phyloP scores from a whole-genome alignment of 2,888 invertebrate genomes.

The Frankliniella fusca region DNA sequence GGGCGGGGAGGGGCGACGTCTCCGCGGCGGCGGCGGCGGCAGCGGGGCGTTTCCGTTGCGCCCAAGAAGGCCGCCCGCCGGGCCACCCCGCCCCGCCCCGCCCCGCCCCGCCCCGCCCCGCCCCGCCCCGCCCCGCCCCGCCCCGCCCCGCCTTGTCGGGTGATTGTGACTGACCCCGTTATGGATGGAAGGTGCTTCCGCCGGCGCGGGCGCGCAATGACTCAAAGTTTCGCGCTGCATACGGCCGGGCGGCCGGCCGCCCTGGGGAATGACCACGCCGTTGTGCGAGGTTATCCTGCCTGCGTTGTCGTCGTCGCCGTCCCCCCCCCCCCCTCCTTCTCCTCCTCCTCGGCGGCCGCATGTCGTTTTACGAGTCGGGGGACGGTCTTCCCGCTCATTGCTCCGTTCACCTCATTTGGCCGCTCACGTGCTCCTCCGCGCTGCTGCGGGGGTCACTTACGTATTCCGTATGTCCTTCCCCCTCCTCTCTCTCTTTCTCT shows the following conservation, averaged over 20 bases:
- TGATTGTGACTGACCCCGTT: slow-evolving; percentile 8
- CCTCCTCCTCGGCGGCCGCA: too few species aligned
- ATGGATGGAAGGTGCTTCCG: slow-evolving; percentile 24
- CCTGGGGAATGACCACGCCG: neutral
- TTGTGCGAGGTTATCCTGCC: too few species aligned
- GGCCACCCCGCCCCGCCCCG: too few species aligned
- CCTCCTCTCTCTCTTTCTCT: neutral
- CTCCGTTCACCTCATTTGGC: neutral
- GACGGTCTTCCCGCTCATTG: neutral
- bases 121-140: neutral
- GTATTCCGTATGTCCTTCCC: neutral
- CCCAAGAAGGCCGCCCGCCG: neutral
- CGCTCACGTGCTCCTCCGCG: neutral
- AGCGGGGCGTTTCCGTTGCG: slow-evolving; percentile 7
- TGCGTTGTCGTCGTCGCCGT: too few species aligned
- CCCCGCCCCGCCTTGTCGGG: neutral
- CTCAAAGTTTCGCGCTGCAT: slow-evolving; percentile 18
- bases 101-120: neutral
- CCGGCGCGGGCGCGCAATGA: neutral
- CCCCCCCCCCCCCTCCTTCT: too few species aligned
- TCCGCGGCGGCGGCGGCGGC: neutral
- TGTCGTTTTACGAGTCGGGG: neutral
- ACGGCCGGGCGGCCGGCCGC: neutral
- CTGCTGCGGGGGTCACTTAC: neutral
- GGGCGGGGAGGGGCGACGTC: neutral